A percentile compares a stretch with the other conserved stretches of the same genome.
Conservation (phyloP, 1,140 invertebrate species). For the Drosophila miranda region DNA sequence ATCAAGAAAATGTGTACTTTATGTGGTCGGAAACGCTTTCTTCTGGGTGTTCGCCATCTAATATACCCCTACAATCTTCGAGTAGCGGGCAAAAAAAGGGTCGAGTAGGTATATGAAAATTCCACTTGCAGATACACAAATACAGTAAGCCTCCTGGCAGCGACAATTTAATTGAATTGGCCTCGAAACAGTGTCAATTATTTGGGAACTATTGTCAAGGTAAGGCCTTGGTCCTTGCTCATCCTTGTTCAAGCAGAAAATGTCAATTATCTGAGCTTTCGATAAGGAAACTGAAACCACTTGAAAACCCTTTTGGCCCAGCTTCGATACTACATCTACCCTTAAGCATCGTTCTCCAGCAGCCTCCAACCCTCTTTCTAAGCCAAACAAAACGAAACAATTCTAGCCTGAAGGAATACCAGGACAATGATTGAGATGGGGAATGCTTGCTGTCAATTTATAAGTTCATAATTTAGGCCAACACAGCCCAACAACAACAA, state of each 20-base stretch:
- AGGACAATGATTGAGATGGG: background rate
- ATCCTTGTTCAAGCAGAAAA: slow-evolving; percentile 17
- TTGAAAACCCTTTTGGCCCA: slow-evolving; percentile 1
- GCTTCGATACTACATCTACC: no score
- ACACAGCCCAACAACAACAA: slow-evolving; percentile 47
- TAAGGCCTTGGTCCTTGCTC: background rate
- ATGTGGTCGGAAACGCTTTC: no score
- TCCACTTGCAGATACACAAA: slow-evolving; percentile 41
- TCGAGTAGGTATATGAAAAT: slow-evolving; percentile 34
- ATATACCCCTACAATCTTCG: no score
- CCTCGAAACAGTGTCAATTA: slow-evolving; percentile 53
- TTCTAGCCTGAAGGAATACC: background rate
- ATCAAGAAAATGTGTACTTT: no score
- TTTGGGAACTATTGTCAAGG: slow-evolving; percentile 46
- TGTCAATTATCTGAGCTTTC: slow-evolving; percentile 40
- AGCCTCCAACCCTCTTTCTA: background rate
- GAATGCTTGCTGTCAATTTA: slow-evolving; percentile 62
- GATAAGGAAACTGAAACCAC: slow-evolving; percentile 9
- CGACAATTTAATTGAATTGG: slow-evolving; percentile 62
- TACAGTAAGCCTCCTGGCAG: slow-evolving; percentile 14
- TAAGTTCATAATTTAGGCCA: slow-evolving; percentile 70
- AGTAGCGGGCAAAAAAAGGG: background rate
- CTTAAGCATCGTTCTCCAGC: no score
- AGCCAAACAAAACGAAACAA: slow-evolving; percentile 13
- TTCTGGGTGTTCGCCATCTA: no score